phyloP scores from a whole-genome alignment of 2,888 invertebrate species.

The Drosophila leonis region DNA sequence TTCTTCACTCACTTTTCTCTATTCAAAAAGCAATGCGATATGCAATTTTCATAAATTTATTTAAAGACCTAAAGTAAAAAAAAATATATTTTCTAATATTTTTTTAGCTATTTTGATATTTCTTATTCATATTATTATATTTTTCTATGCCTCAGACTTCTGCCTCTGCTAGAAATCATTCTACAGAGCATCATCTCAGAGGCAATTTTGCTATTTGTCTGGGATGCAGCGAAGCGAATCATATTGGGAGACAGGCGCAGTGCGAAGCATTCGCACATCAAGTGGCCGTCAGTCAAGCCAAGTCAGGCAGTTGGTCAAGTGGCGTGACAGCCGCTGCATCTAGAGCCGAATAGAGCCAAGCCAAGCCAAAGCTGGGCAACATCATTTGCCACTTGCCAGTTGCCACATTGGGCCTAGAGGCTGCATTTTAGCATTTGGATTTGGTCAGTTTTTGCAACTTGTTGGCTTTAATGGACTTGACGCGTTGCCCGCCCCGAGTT shows the following conservation, averaged over 20 bases:
- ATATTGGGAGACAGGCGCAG: slow-evolving; percentile 24
- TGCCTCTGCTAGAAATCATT: not conserved
- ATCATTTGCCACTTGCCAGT: slow-evolving; percentile 69
- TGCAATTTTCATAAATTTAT: no score
- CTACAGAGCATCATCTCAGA: not conserved
- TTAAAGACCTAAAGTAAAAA: not conserved
- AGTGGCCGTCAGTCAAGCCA: slow-evolving; percentile 25
- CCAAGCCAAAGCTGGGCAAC: slow-evolving; percentile 39
- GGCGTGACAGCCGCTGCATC: slow-evolving; percentile 62
- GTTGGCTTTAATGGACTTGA: slow-evolving; percentile 66
- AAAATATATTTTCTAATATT: not conserved
- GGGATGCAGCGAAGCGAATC: slow-evolving; percentile 23
- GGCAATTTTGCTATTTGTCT: slow-evolving; percentile 1
- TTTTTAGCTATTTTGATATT: not conserved
- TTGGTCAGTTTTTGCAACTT: slow-evolving; percentile 71
- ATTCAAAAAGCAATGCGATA: no score
- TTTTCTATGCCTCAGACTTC: not conserved
- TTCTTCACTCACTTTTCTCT: no score
- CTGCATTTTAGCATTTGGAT: slow-evolving; percentile 56
- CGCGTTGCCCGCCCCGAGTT: slow-evolving; percentile 52
- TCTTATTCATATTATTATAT: not conserved
- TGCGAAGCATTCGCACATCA: slow-evolving; percentile 34
- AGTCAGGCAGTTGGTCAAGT: slow-evolving; percentile 60
- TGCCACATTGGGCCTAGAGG: slow-evolving; percentile 19
- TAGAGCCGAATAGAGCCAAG: slow-evolving; percentile 21